Percentiles rank a stretch among this genome's conserved stretches.
These are phyloP conservation scores for Thelaira solivaga DNA, from an alignment of 2,888 invertebrate genomes.

Conservation along the genomic window DNA sequence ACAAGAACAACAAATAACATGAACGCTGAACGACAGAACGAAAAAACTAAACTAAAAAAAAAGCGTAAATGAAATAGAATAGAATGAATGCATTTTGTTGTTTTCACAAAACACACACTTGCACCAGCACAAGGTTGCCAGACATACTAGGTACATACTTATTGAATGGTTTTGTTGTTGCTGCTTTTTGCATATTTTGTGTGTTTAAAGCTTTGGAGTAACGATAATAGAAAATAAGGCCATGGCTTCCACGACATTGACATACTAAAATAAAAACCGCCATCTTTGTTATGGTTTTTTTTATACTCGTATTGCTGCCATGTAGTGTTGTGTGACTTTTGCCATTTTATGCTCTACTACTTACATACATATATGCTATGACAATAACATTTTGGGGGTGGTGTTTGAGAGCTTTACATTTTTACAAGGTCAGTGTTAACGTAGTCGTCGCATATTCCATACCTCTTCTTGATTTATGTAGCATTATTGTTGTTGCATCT, in stretches of 20 bases:
- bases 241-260: constrained; percentile 56
- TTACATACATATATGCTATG: too few species aligned
- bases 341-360: constrained; percentile 13
- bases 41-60: constrained; percentile 31
- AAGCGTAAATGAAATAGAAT: constrained; percentile 53
- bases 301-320: neutral
- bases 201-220: constrained; percentile 26
- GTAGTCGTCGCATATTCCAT: constrained; percentile 39
- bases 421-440: constrained; percentile 53
- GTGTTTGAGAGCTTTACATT: neutral
- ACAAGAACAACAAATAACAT: constrained; percentile 43
- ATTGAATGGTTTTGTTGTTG: constrained; percentile 23
- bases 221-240: constrained; percentile 48
- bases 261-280: constrained; percentile 50
- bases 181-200: constrained; percentile 20
- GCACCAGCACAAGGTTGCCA: constrained; percentile 51
- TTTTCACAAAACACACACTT: constrained; percentile 15
- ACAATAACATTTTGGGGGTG: neutral
- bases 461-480: constrained; percentile 41
- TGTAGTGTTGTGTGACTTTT: constrained; percentile 24
- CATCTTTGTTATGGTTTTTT: constrained; percentile 46
- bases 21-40: neutral
- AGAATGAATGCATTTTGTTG: constrained; percentile 52
- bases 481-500: constrained; percentile 6
- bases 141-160: constrained; percentile 5